Percentiles rank a stretch among this genome's conserved stretches.
Evolutionary conservation across 1,140 invertebrate species (phyloP).

Genomic region (Lamellibrachia luymesi): DNA sequence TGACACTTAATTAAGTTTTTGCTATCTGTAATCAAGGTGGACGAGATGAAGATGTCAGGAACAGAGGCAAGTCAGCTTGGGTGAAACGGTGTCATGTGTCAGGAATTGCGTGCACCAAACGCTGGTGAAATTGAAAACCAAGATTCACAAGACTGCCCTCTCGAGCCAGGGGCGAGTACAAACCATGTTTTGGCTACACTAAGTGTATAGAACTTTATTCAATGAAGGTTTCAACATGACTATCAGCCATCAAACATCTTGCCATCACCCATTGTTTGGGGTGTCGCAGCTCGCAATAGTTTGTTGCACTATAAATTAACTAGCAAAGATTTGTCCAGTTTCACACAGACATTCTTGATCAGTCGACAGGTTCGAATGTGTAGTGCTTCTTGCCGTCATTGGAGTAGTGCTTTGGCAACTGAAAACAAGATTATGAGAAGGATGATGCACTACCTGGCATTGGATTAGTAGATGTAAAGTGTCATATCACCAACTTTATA

Average conservation of each 20-base stretch:
- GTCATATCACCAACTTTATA: not conserved
- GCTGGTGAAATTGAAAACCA: no score
- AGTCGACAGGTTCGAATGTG: constrained; percentile 17
- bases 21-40: no score
- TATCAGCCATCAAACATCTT: not conserved
- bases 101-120: no score
- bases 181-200: not conserved
- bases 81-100: no score
- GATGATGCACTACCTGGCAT: not conserved
- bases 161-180: not conserved
- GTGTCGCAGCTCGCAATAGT: not conserved
- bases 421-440: not conserved
- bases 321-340: not conserved
- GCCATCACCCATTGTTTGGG: not conserved
- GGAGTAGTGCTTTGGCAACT: not conserved
- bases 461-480: not conserved
- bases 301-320: not conserved
- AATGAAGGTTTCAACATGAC: not conserved
- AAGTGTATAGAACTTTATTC: not conserved
- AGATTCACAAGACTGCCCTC: no score
- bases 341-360: not conserved
- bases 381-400: constrained; percentile 16
- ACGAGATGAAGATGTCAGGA: no score
- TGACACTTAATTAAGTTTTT: no score
- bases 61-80: no score